Conservation (phyloP, 2,888 invertebrate species). For the Hybos culiciformis region DNA sequence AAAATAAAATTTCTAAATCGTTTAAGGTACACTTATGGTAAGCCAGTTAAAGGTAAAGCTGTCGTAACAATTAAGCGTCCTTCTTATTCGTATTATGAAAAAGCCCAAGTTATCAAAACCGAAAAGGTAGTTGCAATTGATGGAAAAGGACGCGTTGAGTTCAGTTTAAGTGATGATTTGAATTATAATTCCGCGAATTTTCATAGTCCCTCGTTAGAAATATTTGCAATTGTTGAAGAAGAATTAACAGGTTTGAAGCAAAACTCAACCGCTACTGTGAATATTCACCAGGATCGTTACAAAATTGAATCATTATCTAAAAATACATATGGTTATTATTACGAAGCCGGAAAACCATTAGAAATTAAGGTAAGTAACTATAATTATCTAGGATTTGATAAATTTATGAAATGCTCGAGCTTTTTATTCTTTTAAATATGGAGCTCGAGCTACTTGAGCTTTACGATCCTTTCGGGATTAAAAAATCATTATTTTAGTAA, state of each 20-base stretch:
- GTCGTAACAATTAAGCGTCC: slow-evolving; percentile 67
- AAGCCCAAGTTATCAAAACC: slow-evolving; percentile 20
- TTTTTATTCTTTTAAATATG: too few relatives aligned
- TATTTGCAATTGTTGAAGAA: slow-evolving; percentile 85
- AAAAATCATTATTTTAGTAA: too few relatives aligned
- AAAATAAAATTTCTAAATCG: too few relatives aligned
- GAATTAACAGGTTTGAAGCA: slow-evolving; percentile 67
- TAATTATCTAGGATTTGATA: too few relatives aligned
- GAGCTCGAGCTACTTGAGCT: too few relatives aligned
- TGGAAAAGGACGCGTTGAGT: slow-evolving; percentile 53
- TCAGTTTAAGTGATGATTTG: too few relatives aligned
- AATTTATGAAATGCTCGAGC: too few relatives aligned
- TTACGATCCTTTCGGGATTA: too few relatives aligned
- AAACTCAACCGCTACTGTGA: slow-evolving; percentile 58
- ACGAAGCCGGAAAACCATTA: slow-evolving; percentile 77
- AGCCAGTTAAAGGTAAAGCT: slow-evolving; percentile 73
- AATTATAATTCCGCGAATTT: slow-evolving; percentile 22
- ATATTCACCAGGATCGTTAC: slow-evolving; percentile 64
- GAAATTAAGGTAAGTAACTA: slow-evolving; percentile 65
- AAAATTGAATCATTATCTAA: slow-evolving; percentile 47
- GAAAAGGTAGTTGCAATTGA: slow-evolving; percentile 57
- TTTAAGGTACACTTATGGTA: slow-evolving; percentile 79
- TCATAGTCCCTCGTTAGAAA: slow-evolving; percentile 21
- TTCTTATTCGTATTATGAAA: slow-evolving; percentile 32
- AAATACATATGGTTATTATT: too few relatives aligned